Evolutionary conservation across 2,113 vertebrate genomes (phyloP).

Genomic region (Burhinus oedicnemus): DNA sequence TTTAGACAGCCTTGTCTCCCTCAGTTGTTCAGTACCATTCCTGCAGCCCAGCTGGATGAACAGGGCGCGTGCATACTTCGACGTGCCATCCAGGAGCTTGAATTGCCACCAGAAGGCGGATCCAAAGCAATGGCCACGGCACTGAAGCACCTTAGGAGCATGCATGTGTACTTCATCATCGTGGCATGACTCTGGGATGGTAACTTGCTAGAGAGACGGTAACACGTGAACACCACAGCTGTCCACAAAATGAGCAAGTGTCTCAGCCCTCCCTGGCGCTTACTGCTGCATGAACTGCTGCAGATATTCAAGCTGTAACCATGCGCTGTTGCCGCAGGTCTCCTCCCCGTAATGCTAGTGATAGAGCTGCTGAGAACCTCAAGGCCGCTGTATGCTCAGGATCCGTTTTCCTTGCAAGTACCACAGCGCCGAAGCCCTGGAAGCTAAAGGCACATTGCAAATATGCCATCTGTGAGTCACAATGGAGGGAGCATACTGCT

Average conservation of each 20-base stretch:
- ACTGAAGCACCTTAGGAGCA: background rate
- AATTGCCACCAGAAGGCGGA: background rate
- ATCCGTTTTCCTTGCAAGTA: background rate
- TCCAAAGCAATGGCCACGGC: background rate
- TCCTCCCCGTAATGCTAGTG: background rate
- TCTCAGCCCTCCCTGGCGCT: background rate
- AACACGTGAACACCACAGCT: background rate
- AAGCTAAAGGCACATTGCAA: constrained; percentile 51
- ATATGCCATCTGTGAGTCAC: constrained; percentile 36
- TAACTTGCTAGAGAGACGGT: background rate
- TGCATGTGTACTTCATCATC: rapidly evolving
- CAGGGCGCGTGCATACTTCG: rapidly evolving
- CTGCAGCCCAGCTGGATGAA: background rate
- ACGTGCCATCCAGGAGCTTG: background rate
- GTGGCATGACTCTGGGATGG: rapidly evolving
- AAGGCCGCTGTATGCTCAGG: background rate
- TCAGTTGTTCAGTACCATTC: background rate
- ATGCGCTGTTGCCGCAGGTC: background rate
- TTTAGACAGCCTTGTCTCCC: background rate
- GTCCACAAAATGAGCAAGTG: background rate
- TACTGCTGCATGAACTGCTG: background rate
- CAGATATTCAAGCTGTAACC: background rate
- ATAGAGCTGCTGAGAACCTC: background rate
- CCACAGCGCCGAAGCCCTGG: background rate
- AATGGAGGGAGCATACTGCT: constrained; percentile 49